Conservation (phyloP, 2,797 vertebrate species). For the Avahi laniger region DNA sequence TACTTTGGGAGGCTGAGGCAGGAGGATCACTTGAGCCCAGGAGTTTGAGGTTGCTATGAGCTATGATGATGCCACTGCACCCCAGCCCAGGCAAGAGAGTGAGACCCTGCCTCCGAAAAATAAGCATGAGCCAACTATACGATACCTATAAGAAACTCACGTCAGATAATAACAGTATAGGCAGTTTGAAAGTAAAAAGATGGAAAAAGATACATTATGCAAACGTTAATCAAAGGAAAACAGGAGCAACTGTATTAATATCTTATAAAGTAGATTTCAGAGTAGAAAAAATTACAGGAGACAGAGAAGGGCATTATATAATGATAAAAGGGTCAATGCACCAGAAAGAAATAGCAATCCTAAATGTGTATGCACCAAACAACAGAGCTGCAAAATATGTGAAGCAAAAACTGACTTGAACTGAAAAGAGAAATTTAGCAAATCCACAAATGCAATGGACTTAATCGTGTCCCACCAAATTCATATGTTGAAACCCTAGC, state of each 20-base stretch:
- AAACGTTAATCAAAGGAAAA: background rate
- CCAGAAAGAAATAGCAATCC: background rate
- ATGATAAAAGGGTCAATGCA: background rate
- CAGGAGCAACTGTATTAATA: background rate
- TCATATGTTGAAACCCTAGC: background rate
- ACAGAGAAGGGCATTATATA: background rate
- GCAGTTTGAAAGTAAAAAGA: background rate
- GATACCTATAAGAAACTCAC: background rate
- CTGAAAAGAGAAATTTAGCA: background rate
- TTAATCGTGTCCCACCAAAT: background rate
- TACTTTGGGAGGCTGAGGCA: too few species aligned
- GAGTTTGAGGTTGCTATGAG: too few species aligned
- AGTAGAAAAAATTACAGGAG: background rate
- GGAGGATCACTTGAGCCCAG: too few species aligned
- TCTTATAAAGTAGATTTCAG: background rate
- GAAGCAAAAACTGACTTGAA: background rate
- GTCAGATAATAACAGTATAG: background rate
- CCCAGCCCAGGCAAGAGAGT: too few species aligned
- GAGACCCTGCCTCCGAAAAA: too few species aligned
- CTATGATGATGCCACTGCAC: too few species aligned
- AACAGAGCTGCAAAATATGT: background rate
- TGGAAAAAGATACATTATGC: background rate
- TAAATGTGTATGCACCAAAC: background rate
- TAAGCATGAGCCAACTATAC: background rate
- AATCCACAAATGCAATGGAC: background rate